Percentiles rank a stretch among this genome's conserved stretches.
These are phyloP conservation scores for Pegoplata infirma DNA, from an alignment of 2,888 invertebrate species.

Conservation along the genomic window DNA sequence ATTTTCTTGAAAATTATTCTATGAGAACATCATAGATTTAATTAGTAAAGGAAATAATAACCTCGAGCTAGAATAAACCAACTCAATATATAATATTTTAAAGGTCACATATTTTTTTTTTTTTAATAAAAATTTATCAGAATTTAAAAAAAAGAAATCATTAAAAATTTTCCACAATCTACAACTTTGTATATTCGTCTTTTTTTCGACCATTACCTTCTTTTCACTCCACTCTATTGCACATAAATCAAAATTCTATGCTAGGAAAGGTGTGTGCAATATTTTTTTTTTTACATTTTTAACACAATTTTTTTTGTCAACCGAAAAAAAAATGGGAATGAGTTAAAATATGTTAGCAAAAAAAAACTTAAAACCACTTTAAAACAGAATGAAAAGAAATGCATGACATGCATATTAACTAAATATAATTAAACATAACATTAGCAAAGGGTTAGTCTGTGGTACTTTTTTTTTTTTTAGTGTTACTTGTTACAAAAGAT, in stretches of 20 bases:
- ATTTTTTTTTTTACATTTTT: neutral
- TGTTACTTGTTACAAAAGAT: neutral
- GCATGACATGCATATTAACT: conserved; percentile 50
- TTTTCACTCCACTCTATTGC: too few species aligned
- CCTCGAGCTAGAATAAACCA: too few species aligned
- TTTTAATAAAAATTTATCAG: too few species aligned
- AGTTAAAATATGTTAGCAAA: neutral
- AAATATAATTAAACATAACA: conserved; percentile 18
- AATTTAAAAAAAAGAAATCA: too few species aligned
- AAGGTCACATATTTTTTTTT: too few species aligned
- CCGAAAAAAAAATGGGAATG: neutral
- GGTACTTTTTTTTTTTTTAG: neutral
- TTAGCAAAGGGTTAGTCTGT: neutral
- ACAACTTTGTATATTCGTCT: too few species aligned
- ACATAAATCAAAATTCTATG: neutral
- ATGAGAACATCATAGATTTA: too few species aligned
- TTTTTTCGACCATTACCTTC: too few species aligned
- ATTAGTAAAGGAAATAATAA: too few species aligned
- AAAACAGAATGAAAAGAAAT: conserved; percentile 31
- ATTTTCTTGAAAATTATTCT: too few species aligned
- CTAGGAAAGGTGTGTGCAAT: neutral
- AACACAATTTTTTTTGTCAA: neutral
- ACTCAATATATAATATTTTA: too few species aligned
- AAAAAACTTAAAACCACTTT: conserved; percentile 8
- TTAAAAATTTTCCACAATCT: too few species aligned